Percentiles rank a stretch among this genome's conserved stretches.
phyloP scores from a whole-genome alignment of 2,888 invertebrate species.

The Microctonus aethiopoides region DNA sequence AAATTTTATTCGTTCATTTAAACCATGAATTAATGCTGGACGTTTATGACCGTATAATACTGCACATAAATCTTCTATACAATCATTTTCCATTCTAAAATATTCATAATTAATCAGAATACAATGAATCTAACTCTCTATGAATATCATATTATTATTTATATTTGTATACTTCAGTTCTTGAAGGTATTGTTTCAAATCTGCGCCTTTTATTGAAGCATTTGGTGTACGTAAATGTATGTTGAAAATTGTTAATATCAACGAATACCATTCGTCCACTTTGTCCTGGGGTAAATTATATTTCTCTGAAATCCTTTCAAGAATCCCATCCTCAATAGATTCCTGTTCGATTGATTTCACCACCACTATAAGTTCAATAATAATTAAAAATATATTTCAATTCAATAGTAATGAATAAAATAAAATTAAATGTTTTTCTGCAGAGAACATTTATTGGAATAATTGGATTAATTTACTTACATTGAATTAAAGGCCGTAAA shows the following conservation, averaged over 20 bases:
- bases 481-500: constrained; percentile 59
- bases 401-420: neutral
- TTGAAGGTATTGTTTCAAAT: constrained; percentile 67
- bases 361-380: constrained; percentile 52
- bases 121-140: neutral
- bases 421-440: neutral
- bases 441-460: neutral
- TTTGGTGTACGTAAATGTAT: constrained; percentile 67
- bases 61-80: constrained; percentile 69
- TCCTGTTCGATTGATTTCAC: constrained; percentile 62
- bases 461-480: constrained; percentile 47
- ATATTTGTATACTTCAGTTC: constrained; percentile 64
- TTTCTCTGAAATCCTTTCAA: constrained; percentile 60
- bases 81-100: constrained; percentile 56
- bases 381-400: no score
- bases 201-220: constrained; percentile 66
- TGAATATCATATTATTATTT: neutral
- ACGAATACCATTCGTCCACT: constrained; percentile 69
- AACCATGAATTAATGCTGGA: constrained; percentile 60
- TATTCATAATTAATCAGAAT: no score
- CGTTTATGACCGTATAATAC: constrained; percentile 69
- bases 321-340: constrained; percentile 59
- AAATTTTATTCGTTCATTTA: constrained; percentile 64
- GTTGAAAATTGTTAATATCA: constrained; percentile 68
- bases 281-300: constrained; percentile 62